Percentiles rank a stretch among this genome's conserved stretches.
Conservation (phyloP, 2,888 invertebrate species). For the Pristionchus fissidentatus region DNA sequence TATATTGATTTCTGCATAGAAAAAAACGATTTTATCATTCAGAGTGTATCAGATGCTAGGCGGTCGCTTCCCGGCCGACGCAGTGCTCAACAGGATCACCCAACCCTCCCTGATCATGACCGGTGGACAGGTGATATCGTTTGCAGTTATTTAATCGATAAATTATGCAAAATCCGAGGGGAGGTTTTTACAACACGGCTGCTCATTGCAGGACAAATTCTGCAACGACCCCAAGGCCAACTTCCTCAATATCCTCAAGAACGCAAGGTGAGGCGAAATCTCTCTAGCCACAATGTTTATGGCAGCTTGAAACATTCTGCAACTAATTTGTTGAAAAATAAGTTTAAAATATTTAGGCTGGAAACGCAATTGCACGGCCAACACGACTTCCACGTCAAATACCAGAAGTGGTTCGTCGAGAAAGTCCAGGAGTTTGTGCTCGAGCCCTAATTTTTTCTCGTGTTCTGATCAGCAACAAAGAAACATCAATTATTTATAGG, state of each 20-base stretch:
- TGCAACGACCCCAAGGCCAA: constrained; percentile 68
- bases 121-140: constrained; percentile 28
- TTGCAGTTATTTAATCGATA: no score
- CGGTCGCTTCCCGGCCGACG: constrained; percentile 6
- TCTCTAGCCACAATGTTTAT: background rate
- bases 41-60: background rate
- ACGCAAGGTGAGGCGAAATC: constrained; percentile 50
- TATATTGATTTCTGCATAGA: no score
- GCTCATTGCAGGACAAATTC: constrained; percentile 54
- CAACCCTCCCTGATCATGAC: background rate
- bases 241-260: constrained; percentile 64
- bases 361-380: constrained; percentile 72
- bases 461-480: no score
- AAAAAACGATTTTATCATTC: no score
- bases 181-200: no score
- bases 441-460: no score
- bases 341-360: constrained; percentile 61
- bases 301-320: background rate
- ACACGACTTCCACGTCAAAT: constrained; percentile 73
- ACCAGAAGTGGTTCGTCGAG: constrained; percentile 71
- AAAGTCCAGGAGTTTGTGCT: constrained; percentile 61
- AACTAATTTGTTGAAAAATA: no score
- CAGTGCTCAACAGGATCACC: background rate
- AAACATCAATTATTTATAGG: no score
- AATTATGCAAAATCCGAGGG: background rate